These are phyloP conservation scores for Cataglyphis albicans DNA, from an alignment of 2,888 invertebrate species.

Conservation along the genomic window DNA sequence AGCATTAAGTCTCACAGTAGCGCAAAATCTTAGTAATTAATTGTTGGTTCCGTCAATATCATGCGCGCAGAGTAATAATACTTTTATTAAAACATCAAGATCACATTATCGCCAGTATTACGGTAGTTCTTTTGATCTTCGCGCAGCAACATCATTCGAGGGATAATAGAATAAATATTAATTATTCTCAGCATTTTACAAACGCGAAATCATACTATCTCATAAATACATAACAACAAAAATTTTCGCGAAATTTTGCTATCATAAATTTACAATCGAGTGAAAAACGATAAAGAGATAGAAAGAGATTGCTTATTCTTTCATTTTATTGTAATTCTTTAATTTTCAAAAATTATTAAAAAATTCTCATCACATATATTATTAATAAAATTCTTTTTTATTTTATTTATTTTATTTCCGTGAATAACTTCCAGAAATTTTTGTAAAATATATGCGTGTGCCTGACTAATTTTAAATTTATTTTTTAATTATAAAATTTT, in stretches of 20 bases:
- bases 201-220: neutral
- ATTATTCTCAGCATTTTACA: slow-evolving; percentile 19
- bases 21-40: slow-evolving; percentile 42
- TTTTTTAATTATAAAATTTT: neutral
- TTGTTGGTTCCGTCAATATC: neutral
- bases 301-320: neutral
- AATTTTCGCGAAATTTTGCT: neutral
- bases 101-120: neutral
- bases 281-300: neutral
- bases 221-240: neutral
- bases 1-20: slow-evolving; percentile 14
- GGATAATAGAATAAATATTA: slow-evolving; percentile 17
- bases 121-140: slow-evolving; percentile 28
- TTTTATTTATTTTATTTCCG: neutral
- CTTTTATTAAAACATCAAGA: slow-evolving; percentile 45
- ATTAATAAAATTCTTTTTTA: neutral
- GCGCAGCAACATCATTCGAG: neutral
- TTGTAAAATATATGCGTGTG: neutral
- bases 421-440: neutral
- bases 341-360: neutral
- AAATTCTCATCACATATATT: neutral
- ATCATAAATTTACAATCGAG: slow-evolving; percentile 19
- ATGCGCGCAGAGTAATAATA: slow-evolving; percentile 25
- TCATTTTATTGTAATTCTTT: neutral
- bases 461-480: neutral